Base-by-base conservation (phyloP, 2,797 vertebrate genomes). In the Serranus cabrilla region DNA sequence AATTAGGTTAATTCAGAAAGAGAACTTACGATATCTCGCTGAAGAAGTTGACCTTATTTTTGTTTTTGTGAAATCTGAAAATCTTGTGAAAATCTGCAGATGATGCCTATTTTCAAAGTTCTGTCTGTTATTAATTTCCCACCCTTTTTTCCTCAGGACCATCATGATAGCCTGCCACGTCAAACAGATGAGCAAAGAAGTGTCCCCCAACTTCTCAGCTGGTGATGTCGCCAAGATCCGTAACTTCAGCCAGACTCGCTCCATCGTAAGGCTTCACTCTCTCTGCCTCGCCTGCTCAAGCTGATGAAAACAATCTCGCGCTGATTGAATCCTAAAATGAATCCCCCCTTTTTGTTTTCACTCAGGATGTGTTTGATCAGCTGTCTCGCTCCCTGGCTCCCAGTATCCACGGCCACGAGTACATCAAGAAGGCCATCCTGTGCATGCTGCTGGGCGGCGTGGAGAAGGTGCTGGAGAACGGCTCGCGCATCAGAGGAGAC, bases 341-440 rank as follows among this genome's bases (percentile, higher is more conserved):
- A 49, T 9, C 16, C 12, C 1, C 0, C 5, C 2, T 3, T 31
- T 64, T 21, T 27, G 3, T 21, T 10, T 47, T 85, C 8, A 0
- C 64, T 5, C 27, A 99, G 98, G 96, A 97, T 16, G 94, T 97
- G 60, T 99, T 99, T 66, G 92, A 97, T 55, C 97, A 97, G 94
- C 92, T 99, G 85, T 90, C 97, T 0, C 95, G 79, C 14, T 99
- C 98, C 0, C 74, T 99, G 89, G 98, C 98, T 25, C 98, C 98
- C 56, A 99, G 97, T 52, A 99, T 99, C 91, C 98, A 99, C 0
- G 98, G 98, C 0, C 97, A 99, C 0, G 95, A 97, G 55, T 99
- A 97, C 89, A 98, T 99, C 74, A 99, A 99, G 96, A 99, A 98
- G 84, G 98, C 98, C 1, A 96, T 99, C 82, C 96, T 99, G 1